phyloP scores from a whole-genome alignment of 2,113 vertebrate genomes.

The Rynchops niger region DNA sequence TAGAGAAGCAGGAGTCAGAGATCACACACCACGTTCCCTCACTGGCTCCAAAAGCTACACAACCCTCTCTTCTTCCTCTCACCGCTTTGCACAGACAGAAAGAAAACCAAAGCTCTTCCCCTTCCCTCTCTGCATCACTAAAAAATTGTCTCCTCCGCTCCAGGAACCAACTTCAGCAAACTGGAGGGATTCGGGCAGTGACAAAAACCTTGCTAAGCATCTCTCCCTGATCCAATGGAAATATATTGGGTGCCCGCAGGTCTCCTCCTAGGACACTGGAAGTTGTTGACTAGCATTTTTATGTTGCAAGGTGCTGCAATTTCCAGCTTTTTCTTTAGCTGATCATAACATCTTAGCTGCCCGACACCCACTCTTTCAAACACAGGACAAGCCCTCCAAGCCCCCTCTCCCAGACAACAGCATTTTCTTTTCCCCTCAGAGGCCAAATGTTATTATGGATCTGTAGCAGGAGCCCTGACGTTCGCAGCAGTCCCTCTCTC shows the following conservation, averaged over 20 bases:
- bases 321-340: background rate
- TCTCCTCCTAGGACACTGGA: background rate
- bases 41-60: background rate
- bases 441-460: rapidly evolving
- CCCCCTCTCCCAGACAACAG: background rate
- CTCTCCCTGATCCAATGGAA: rapidly evolving
- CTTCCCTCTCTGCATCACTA: background rate
- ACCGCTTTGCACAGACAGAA: background rate
- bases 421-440: background rate
- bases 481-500: background rate
- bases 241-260: rapidly evolving
- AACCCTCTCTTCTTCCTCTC: background rate
- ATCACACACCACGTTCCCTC: background rate
- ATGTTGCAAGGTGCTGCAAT: background rate
- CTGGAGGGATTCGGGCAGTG: background rate
- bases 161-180: background rate
- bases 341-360: rapidly evolving
- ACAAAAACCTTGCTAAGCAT: background rate
- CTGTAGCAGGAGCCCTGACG: background rate
- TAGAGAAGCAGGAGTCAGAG: background rate
- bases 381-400: background rate
- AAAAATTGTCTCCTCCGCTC: background rate
- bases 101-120: background rate
- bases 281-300: background rate
- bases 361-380: background rate